A percentile compares a stretch with the other conserved stretches of the same genome.
Conservation (phyloP, 2,797 vertebrate genomes). For the Threskiornis aethiopicus region DNA sequence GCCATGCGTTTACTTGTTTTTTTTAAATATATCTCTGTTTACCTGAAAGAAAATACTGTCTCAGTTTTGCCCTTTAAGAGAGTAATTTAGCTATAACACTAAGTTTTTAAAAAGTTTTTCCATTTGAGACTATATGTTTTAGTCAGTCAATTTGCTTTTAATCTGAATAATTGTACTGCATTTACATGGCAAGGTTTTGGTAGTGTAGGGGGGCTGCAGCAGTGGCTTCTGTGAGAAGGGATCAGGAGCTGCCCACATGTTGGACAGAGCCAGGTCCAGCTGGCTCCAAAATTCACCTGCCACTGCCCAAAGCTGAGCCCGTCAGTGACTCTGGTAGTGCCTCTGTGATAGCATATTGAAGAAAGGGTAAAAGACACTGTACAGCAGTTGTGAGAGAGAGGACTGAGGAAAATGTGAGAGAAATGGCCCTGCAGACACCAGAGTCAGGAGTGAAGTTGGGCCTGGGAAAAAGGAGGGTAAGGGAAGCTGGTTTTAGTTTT, state of each 20-base stretch:
- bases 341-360: background rate
- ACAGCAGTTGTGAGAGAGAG: background rate
- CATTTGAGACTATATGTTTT: background rate
- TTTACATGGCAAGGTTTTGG: background rate
- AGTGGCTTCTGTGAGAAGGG: background rate
- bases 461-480: background rate
- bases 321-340: fast-evolving
- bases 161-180: background rate
- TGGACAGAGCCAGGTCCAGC: background rate
- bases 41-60: background rate
- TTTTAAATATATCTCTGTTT: background rate
- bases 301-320: background rate
- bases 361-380: background rate
- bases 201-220: background rate
- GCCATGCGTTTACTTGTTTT: background rate
- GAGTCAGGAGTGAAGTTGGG: background rate
- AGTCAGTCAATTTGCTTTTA: background rate
- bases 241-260: background rate
- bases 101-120: background rate
- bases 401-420: background rate
- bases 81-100: background rate
- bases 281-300: background rate
- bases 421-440: background rate
- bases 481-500: background rate
- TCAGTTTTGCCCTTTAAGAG: background rate